These are phyloP conservation scores for Boloria euphrosyne DNA, from an alignment of 2,888 invertebrate species.

Conservation along the genomic window DNA sequence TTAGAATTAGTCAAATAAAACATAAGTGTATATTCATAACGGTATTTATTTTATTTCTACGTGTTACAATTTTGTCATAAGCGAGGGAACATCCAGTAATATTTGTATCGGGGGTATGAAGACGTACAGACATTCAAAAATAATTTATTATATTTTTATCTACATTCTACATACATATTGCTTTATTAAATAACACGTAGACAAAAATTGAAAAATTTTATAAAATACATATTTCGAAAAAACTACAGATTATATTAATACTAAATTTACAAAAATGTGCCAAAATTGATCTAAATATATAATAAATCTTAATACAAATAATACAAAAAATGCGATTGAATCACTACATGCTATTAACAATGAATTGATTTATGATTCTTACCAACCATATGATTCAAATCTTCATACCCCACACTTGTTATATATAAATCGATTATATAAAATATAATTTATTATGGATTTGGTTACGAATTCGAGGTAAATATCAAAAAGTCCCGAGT, in stretches of 20 bases:
- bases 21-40: conserved; percentile 20
- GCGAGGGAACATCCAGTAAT: conserved; percentile 16
- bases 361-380: no score
- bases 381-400: background rate
- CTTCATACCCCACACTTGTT: conserved; percentile 20
- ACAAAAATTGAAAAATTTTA: conserved; percentile 9
- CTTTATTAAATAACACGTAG: conserved; percentile 11
- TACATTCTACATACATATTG: conserved; percentile 8
- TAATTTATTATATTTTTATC: background rate
- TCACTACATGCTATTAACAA: no score
- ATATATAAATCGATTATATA: conserved; percentile 20
- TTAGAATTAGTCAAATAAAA: background rate
- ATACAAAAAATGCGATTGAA: conserved; percentile 9
- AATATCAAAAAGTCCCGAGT: conserved; percentile 7
- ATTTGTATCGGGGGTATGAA: conserved; percentile 16
- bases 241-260: no score
- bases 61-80: conserved; percentile 31
- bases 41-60: conserved; percentile 22
- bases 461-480: conserved; percentile 22
- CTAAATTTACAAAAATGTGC: no score
- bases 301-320: background rate
- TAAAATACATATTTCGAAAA: background rate
- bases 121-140: conserved; percentile 2
- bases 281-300: background rate
- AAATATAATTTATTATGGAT: conserved; percentile 21